Conservation (phyloP, 2,888 invertebrate species). For the Acleris cristana region DNA sequence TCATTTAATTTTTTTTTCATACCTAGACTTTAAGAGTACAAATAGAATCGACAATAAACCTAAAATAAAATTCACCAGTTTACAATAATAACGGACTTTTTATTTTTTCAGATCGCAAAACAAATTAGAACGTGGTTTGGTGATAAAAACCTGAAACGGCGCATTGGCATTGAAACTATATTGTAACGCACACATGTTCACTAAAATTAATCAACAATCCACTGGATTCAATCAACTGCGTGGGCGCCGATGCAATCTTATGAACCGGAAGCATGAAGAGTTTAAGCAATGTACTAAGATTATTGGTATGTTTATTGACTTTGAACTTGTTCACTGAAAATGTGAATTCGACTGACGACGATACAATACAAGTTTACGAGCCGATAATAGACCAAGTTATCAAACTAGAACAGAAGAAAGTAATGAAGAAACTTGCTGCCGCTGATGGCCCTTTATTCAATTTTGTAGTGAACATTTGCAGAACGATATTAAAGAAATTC, state of each 20-base stretch:
- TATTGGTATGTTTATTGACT: too few species aligned
- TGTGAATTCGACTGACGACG: too few species aligned
- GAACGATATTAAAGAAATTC: conserved; percentile 52
- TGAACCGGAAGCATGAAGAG: too few species aligned
- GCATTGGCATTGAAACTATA: conserved; percentile 50
- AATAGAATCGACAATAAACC: too few species aligned
- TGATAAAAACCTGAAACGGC: conserved; percentile 54
- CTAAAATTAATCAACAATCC: conserved; percentile 22
- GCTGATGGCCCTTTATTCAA: conserved; percentile 60
- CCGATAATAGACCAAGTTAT: neutral
- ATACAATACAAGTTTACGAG: neutral
- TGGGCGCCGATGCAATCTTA: too few species aligned
- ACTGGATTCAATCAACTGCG: too few species aligned
- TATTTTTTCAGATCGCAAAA: conserved; percentile 58
- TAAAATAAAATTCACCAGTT: too few species aligned
- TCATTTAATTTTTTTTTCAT: too few species aligned
- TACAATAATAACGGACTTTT: neutral
- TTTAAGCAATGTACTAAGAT: too few species aligned
- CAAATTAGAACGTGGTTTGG: conserved; percentile 54
- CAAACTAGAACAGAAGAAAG: conserved; percentile 24
- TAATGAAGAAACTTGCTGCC: conserved; percentile 24
- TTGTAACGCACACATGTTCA: conserved; percentile 4
- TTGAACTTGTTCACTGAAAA: too few species aligned
- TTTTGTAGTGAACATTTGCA: conserved; percentile 59
- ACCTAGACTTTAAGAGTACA: too few species aligned